Evolutionary conservation across 2,797 vertebrate genomes (phyloP).

Genomic region (Coracias cyanogaster): DNA sequence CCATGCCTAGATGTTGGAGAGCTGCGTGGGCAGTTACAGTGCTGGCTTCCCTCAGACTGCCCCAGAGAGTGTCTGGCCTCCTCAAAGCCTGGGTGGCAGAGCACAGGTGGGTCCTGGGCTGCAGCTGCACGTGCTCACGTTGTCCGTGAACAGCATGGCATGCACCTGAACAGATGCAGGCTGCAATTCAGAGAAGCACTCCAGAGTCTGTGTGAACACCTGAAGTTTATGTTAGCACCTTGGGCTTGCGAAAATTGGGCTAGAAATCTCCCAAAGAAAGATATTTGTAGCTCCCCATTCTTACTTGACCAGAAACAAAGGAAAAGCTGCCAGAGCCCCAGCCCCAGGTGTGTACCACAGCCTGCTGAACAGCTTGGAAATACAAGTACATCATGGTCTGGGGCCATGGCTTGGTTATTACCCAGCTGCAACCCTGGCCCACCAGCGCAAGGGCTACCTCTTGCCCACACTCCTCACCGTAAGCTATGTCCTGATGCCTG

Average conservation of each 20-base stretch:
- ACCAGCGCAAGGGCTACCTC: not conserved
- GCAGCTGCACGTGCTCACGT: rapidly evolving
- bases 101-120: not conserved
- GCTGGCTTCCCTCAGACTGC: not conserved
- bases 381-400: not conserved
- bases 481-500: rapidly evolving
- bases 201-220: not conserved
- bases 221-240: not conserved
- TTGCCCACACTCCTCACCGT: rapidly evolving
- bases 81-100: not conserved
- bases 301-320: not conserved
- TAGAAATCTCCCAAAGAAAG: not conserved
- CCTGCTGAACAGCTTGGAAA: not conserved
- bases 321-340: not conserved
- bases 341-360: not conserved
- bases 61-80: not conserved
- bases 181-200: not conserved
- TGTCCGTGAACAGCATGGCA: not conserved
- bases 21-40: not conserved
- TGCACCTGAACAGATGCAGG: not conserved
- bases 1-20: not conserved
- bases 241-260: not conserved
- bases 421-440: not conserved
- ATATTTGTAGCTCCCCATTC: not conserved
- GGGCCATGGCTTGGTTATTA: not conserved